Percentiles rank a stretch among this genome's conserved stretches.
Conservation (phyloP, 1,140 invertebrate genomes). For the Wiebesia pumilae region DNA sequence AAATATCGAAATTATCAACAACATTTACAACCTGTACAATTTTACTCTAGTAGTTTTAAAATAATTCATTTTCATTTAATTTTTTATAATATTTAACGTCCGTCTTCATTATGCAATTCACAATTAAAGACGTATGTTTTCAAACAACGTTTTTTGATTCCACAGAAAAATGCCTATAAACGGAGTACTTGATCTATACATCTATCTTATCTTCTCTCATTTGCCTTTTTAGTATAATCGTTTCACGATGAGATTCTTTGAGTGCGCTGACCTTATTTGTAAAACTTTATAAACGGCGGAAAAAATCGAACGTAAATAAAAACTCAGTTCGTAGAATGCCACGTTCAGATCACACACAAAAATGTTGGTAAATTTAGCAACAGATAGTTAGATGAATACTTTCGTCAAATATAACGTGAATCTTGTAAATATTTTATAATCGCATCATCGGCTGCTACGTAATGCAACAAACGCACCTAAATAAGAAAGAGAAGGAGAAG, state of each 20-base stretch:
- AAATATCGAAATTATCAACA: too few relatives aligned
- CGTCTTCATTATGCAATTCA: too few relatives aligned
- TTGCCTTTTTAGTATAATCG: constrained; percentile 32
- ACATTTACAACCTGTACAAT: too few relatives aligned
- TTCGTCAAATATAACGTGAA: constrained; percentile 20
- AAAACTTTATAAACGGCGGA: neutral
- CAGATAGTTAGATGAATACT: neutral
- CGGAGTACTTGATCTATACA: constrained; percentile 1
- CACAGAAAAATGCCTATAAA: constrained; percentile 20
- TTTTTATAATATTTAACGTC: too few relatives aligned
- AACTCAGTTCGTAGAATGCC: neutral
- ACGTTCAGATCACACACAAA: neutral
- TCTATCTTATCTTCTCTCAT: constrained; percentile 32
- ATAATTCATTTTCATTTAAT: too few relatives aligned
- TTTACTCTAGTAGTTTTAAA: too few relatives aligned
- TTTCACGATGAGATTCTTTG: constrained; percentile 5
- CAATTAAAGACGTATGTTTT: neutral
- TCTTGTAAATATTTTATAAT: neutral
- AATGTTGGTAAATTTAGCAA: constrained; percentile 11
- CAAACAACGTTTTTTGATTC: neutral
- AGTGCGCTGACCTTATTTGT: constrained; percentile 4
- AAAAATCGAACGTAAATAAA: neutral
- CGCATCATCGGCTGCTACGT: constrained; percentile 9
- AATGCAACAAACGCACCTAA: neutral
- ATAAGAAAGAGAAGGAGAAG: too few relatives aligned